Conservation (phyloP, 2,113 vertebrate genomes). For the Daboia siamensis region DNA sequence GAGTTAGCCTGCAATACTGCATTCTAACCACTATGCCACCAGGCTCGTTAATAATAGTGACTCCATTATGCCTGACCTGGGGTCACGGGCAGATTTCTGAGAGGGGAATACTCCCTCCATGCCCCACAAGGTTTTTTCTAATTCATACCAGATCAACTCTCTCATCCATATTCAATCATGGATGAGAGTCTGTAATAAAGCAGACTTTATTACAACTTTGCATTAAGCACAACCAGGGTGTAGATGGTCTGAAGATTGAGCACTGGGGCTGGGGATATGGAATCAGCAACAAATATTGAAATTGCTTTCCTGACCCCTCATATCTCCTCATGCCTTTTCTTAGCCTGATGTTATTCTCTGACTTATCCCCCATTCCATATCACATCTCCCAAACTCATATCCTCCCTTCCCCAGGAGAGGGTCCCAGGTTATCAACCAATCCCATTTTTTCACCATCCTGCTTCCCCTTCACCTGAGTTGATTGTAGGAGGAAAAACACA, state of each 20-base stretch:
- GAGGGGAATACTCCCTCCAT: background rate
- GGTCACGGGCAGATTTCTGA: background rate
- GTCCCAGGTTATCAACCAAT: background rate
- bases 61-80: background rate
- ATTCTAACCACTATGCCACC: too few species aligned
- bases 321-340: background rate
- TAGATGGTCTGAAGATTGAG: background rate
- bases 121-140: background rate
- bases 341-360: background rate
- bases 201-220: background rate
- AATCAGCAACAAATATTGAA: background rate
- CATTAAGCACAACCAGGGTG: background rate
- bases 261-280: background rate
- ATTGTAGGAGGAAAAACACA: background rate
- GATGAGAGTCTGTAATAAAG: too few species aligned
- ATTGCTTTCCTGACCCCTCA: background rate
- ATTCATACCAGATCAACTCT: background rate
- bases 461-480: background rate
- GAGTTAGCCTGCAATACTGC: too few species aligned
- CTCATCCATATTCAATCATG: too few species aligned
- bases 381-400: background rate
- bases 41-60: background rate
- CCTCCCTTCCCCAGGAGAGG: background rate
- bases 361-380: background rate
- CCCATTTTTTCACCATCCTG: background rate